Conservation (phyloP, 2,888 invertebrate species). For the Meteorus cinctellus region DNA sequence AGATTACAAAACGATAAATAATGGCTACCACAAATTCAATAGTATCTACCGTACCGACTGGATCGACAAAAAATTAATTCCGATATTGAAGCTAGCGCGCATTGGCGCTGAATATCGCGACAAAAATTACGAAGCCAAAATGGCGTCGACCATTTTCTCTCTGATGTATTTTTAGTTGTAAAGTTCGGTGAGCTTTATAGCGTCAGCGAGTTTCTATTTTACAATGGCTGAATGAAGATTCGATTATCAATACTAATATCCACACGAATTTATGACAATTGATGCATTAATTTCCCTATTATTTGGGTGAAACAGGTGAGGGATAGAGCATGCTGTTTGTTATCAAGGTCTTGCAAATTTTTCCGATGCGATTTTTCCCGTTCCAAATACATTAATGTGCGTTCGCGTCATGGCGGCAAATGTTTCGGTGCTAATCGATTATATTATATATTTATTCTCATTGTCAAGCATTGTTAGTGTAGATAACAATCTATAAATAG, state of each 20-base stretch:
- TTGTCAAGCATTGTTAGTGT: constrained; percentile 21
- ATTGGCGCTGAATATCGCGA: not conserved
- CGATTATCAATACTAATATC: constrained; percentile 10
- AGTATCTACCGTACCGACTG: not conserved
- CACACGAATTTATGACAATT: constrained; percentile 49
- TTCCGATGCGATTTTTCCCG: constrained; percentile 11
- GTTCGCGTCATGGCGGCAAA: constrained; percentile 62
- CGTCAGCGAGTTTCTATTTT: constrained; percentile 61
- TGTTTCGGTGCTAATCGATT: constrained; percentile 53
- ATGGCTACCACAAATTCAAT: not conserved
- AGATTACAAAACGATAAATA: not conserved
- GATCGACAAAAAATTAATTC: too few relatives aligned
- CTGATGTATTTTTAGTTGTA: constrained; percentile 17
- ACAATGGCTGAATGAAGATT: constrained; percentile 45
- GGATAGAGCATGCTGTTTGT: constrained; percentile 15
- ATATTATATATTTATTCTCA: constrained; percentile 22
- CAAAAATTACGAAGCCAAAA: constrained; percentile 15
- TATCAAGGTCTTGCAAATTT: constrained; percentile 5
- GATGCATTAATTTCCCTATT: constrained; percentile 52
- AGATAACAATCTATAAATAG: not conserved
- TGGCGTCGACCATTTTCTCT: constrained; percentile 9
- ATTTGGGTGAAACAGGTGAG: constrained; percentile 56
- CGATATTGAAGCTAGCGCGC: not conserved
- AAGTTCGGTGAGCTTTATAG: constrained; percentile 54
- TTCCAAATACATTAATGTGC: not conserved